phyloP scores from a whole-genome alignment of 2,888 invertebrate species.

The Nemoura dubitans region DNA sequence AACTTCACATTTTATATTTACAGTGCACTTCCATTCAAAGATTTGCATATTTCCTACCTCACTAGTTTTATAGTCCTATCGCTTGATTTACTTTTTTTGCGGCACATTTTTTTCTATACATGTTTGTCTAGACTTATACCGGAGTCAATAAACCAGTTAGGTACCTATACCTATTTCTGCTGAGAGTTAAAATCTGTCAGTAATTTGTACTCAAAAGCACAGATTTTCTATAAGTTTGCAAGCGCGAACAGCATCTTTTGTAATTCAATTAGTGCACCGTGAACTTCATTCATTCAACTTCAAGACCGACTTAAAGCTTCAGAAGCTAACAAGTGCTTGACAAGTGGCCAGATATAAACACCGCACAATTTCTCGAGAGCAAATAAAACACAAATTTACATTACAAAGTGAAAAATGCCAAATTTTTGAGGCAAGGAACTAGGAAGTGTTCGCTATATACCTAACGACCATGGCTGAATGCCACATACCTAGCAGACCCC shows the following conservation, averaged over 20 bases:
- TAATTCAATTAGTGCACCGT: background rate
- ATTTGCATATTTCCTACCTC: background rate
- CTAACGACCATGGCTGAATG: background rate
- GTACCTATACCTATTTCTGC: too few relatives aligned
- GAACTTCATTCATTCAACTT: slow-evolving; percentile 7
- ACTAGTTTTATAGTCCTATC: background rate
- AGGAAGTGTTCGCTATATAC: background rate
- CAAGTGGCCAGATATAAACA: slow-evolving; percentile 7
- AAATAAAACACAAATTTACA: background rate
- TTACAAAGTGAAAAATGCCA: background rate
- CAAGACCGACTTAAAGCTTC: background rate
- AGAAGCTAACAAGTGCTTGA: slow-evolving; percentile 7
- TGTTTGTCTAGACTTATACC: background rate
- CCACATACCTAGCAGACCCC: background rate
- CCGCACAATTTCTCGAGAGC: background rate
- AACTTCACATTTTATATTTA: too few relatives aligned
- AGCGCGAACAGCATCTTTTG: background rate
- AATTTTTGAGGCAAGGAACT: background rate
- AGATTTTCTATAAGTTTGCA: background rate
- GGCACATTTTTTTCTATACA: background rate
- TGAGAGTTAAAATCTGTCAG: too few relatives aligned
- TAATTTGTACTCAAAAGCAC: too few relatives aligned
- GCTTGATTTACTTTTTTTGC: background rate
- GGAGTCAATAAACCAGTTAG: background rate
- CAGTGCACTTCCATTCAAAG: background rate